Evolutionary conservation across 2,888 invertebrate genomes (phyloP).

Genomic region (Hemithea aestivaria): DNA sequence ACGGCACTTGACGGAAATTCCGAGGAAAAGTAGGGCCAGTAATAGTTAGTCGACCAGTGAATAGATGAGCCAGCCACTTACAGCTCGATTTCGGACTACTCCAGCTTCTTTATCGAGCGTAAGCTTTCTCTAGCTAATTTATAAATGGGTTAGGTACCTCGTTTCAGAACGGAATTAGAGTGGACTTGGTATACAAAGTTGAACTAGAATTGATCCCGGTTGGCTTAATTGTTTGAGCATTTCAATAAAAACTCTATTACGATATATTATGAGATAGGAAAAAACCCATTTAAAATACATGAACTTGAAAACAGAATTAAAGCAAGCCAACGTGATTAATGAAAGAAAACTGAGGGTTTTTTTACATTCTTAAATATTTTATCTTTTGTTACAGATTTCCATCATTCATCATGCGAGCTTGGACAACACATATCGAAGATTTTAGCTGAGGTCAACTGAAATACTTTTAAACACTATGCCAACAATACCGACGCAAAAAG

Average conservation of each 20-base stretch:
- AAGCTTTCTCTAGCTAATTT: no score
- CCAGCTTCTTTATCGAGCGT: background rate
- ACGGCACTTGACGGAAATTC: slow-evolving; percentile 6
- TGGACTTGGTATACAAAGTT: no score
- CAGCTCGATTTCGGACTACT: background rate
- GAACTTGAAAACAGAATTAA: no score
- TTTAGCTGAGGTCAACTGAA: background rate
- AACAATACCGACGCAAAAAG: slow-evolving; percentile 27
- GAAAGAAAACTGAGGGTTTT: no score
- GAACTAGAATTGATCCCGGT: no score
- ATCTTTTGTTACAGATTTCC: slow-evolving; percentile 14
- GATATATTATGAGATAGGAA: no score
- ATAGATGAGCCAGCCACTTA: slow-evolving; percentile 4
- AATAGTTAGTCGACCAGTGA: slow-evolving; percentile 3
- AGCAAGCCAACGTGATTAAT: no score
- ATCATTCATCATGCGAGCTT: slow-evolving; percentile 1
- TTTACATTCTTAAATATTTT: slow-evolving; percentile 2
- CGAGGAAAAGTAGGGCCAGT: slow-evolving; percentile 4
- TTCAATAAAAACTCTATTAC: no score
- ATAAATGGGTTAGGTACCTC: no score
- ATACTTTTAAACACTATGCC: slow-evolving; percentile 40
- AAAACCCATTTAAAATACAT: no score
- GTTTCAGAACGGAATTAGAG: no score
- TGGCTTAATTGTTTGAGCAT: no score
- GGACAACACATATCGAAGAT: background rate